phyloP scores from a whole-genome alignment of 2,113 vertebrate species.

The Lophotis ruficrista region DNA sequence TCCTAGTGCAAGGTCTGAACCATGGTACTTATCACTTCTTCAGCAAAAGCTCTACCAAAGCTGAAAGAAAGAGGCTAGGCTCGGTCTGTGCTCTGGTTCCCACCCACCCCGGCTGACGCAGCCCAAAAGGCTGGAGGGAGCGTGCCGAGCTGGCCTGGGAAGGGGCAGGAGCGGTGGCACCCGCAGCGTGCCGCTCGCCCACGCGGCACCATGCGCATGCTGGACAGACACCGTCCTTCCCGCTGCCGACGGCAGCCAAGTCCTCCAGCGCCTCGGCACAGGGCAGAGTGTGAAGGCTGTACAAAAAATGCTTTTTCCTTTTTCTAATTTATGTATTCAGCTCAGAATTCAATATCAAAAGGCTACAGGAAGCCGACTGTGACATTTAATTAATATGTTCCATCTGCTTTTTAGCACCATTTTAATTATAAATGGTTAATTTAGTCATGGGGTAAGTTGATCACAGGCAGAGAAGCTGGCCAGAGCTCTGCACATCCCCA shows the following conservation, averaged over 20 bases:
- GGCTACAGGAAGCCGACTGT: constrained; percentile 7
- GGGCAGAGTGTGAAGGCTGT: neutral
- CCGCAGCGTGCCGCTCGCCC: fast-evolving
- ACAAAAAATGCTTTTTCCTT: neutral
- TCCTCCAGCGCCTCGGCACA: fast-evolving
- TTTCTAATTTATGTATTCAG: neutral
- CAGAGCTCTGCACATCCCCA: neutral
- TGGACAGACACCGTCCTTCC: fast-evolving
- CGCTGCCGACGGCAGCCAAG: fast-evolving
- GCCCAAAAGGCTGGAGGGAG: neutral
- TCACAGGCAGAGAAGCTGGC: neutral
- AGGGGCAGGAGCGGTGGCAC: neutral
- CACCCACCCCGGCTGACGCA: fast-evolving
- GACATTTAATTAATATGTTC: constrained; percentile 58
- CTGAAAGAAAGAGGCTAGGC: neutral
- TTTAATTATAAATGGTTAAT: constrained; percentile 16
- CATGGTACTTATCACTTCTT: fast-evolving
- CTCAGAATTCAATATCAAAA: neutral
- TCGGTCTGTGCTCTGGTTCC: neutral
- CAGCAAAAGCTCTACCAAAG: neutral
- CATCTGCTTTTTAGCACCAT: constrained; percentile 33
- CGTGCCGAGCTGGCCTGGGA: fast-evolving
- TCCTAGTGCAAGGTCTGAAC: neutral
- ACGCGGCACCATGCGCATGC: fast-evolving
- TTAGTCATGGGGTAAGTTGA: neutral